Conservation (phyloP, 2,797 vertebrate genomes). For the Argentina silus region DNA sequence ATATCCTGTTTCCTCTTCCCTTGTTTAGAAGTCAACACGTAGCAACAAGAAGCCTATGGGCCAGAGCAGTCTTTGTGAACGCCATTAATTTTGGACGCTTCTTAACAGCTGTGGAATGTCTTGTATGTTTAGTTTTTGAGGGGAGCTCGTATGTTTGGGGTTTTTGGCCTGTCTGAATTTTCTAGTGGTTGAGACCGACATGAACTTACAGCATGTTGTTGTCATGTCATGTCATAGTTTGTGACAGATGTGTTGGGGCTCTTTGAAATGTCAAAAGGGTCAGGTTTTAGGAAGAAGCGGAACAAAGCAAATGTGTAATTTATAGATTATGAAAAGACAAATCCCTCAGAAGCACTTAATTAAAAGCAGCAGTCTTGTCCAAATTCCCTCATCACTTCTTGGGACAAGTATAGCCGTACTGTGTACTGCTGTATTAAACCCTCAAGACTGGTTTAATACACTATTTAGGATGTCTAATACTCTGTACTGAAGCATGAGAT, state of each 20-base stretch:
- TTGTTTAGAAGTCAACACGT: neutral
- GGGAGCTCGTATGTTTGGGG: too few relatives aligned
- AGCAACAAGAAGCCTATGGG: neutral
- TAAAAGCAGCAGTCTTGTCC: neutral
- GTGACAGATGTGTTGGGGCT: neutral
- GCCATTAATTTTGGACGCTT: neutral
- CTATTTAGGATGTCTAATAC: neutral
- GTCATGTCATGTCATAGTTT: neutral
- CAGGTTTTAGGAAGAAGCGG: neutral
- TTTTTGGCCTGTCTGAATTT: neutral
- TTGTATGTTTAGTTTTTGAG: neutral
- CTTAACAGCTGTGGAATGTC: conserved; percentile 1
- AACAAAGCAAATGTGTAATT: too few relatives aligned
- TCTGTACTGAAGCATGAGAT: neutral
- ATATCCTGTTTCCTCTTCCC: conserved; percentile 7
- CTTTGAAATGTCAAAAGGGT: neutral
- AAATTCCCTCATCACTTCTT: too few relatives aligned
- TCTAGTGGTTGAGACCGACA: neutral
- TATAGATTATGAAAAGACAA: neutral
- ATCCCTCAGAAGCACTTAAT: neutral
- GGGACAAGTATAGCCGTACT: too few relatives aligned
- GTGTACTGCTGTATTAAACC: too few relatives aligned
- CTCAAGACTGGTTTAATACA: too few relatives aligned
- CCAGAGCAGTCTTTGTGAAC: neutral
- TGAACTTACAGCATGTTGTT: neutral